Conservation (phyloP, 1,140 invertebrate species). For the Papilio machaon region DNA sequence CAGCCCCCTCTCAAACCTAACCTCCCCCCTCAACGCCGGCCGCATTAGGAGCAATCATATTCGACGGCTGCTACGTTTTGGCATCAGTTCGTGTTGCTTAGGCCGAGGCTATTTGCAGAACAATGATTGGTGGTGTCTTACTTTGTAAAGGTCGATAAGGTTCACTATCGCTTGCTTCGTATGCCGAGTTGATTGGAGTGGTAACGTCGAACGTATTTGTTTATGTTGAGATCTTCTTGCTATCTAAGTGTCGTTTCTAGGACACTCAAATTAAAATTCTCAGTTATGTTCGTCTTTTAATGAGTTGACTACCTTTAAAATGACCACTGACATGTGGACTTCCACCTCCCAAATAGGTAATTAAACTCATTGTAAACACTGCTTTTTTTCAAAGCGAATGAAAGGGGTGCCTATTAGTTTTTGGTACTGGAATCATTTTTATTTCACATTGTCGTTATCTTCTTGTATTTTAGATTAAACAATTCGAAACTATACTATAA, state of each 20-base stretch:
- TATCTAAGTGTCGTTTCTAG: constrained; percentile 45
- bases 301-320: not conserved
- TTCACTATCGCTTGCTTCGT: constrained; percentile 48
- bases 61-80: constrained; percentile 79
- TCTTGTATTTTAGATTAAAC: not conserved
- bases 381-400: no score
- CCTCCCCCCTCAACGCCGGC: constrained; percentile 51
- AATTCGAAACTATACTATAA: not conserved
- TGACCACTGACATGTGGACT: not conserved
- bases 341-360: no score
- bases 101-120: constrained; percentile 72
- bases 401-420: no score
- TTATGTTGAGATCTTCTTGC: constrained; percentile 41
- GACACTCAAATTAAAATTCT: constrained; percentile 40
- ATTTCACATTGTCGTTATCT: not conserved
- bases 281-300: not conserved
- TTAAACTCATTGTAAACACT: no score
- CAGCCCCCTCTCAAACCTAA: constrained; percentile 47
- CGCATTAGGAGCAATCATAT: constrained; percentile 81
- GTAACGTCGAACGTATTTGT: constrained; percentile 44
- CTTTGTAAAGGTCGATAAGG: constrained; percentile 63
- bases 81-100: constrained; percentile 78
- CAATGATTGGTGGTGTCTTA: constrained; percentile 78
- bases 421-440: no score
- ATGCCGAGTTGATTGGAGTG: constrained; percentile 48